Base-by-base conservation (phyloP, 2,797 vertebrate species). In the Oceanodroma leucorhoa region DNA sequence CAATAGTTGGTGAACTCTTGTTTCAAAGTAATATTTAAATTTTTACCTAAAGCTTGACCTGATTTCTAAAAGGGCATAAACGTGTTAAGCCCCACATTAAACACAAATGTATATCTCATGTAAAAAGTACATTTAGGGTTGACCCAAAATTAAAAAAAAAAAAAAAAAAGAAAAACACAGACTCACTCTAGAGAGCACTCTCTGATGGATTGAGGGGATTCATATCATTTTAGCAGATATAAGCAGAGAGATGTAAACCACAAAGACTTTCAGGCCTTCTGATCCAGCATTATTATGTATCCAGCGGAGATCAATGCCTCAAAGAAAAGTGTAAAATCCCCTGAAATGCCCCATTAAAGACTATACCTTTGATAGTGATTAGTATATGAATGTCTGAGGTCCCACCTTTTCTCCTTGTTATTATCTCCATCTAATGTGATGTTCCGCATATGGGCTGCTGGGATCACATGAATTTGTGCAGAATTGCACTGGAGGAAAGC, bases 181-280 rank as follows among this genome's bases (percentile, higher is more conserved):
- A 32, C 17, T 83, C 2, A 6, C 29, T 70, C 46, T 23, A 57
- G 64, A 91, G 51, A 87, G 27, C 30, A 64, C 11, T 87, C n/a
- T 94, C 26, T 89, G 91, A 75, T 67, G 61, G n/a, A n/a, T 93
- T 83, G 48, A 71, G 48, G 34, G 19, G 60, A 78, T 91, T 94
- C 19, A 17, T 76, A 69, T 38, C 1, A 88, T 88, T 91, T 94
- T 73, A 69, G 23, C 53, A n/a, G 40, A 81, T 92, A 91, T 93
- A 92, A 92, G 69, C 61, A 88, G 79, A 81, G 34, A 90, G 41
- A 83, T 51, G 65, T 78, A 91, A 90, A 91, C 79, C 84, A 90
- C 85, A 94, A 91, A 94, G 89, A 38, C 58, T 86, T 95, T 91
- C 87, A 67, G 61, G 48, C 40, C 65, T 91, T 94, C 87, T 93